Percentiles rank a stretch among this genome's conserved stretches.
Evolutionary conservation across 2,797 vertebrate genomes (phyloP).

Genomic region (Liparis tanakae): DNA sequence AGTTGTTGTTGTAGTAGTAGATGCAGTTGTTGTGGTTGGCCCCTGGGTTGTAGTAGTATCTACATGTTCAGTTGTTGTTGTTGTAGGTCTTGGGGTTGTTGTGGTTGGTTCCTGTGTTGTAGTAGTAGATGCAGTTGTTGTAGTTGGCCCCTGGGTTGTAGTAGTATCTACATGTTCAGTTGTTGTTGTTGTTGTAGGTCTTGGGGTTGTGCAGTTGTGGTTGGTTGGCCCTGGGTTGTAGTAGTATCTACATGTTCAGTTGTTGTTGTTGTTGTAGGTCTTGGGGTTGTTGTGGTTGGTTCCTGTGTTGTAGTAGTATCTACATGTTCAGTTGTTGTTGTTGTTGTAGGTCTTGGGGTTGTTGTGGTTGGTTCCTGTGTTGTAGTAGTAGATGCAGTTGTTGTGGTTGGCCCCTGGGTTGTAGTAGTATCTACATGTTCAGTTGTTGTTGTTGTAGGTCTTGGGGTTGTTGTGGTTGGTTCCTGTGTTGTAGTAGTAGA

Average conservation of each 20-base stretch:
- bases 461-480: constrained; percentile 5
- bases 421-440: background rate
- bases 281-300: background rate
- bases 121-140: background rate
- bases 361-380: background rate
- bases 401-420: background rate
- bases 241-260: background rate
- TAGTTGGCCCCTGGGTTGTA: background rate
- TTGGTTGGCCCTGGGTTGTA: background rate
- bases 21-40: background rate
- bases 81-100: too few species aligned
- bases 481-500: background rate
- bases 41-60: background rate
- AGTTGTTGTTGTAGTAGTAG: background rate
- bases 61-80: too few species aligned
- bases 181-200: too few species aligned
- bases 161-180: too few species aligned
- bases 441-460: constrained; percentile 3
- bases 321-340: background rate
- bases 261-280: background rate
- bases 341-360: background rate
- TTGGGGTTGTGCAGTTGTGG: too few species aligned
- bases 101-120: background rate
- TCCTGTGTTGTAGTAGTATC: background rate
- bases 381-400: background rate